Base-by-base conservation (phyloP, 2,888 invertebrate species). In the Sesia apiformis region DNA sequence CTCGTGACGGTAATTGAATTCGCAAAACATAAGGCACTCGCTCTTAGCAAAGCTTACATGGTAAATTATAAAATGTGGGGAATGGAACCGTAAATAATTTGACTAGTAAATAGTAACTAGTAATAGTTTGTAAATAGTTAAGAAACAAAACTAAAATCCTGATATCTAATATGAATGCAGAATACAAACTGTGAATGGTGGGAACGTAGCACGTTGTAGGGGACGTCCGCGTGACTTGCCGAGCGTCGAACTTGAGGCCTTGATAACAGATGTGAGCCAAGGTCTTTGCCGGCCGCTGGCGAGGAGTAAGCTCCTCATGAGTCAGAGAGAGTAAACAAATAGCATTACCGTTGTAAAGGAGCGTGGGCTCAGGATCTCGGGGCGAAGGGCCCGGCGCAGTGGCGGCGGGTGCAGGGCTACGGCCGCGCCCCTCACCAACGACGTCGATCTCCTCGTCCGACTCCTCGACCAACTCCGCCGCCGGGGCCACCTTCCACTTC, bases 361-460 rank as follows among this genome's bases (percentile, higher is more conserved):
- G 92, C 72, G 94, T 94, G 70, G 93, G 93, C 77, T 94, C 89
- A 83, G 93, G 81, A 83, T 92, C 87, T 84, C 82, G 93, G 67
- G 92, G 94, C 77, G 92, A 93, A 76, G 93, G 94, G 80, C 93
- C 94, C 69, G 93, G 94, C 72, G 93, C 90, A 72, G 84, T 90
- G 79, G 88, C 88, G 64, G 86, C 90, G 67, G 85, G 89, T 69
- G 87, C 88, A 68, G 87, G 87, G 81, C 89, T 89, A 67, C 84
- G 81, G 78, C 84, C 86, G 81, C 88, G 86, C 83, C 94, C 95
- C 77, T 94, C 95, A 63, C 95, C 96, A 67, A 96, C 96, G 77
- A 95, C 96, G 92, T 95, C 95, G 90, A 95, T 95, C 90, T 96
- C 95, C 88, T 96, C 96, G 67, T 94, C 88, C 62, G 86, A 84